Evolutionary conservation across 2,888 invertebrate genomes (phyloP), one percentile per base, ranked within the genome.

Genomic region (Lymantria dispar): DNA sequence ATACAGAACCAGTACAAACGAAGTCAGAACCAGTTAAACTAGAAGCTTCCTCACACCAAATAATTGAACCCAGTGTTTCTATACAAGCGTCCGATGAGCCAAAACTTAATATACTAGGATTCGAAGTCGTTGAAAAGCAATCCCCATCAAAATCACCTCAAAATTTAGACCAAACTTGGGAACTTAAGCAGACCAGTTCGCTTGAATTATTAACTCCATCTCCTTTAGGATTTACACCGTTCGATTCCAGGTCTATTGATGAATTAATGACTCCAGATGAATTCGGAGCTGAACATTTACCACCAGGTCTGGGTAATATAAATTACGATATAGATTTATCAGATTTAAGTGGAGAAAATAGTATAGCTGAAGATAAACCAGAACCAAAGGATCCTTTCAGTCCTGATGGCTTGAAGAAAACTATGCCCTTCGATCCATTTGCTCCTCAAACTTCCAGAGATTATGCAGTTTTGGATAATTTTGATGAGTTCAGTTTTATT

Each of bases 281-380:
- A 33, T 91, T 85, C 45, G 87, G 78, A 0, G 64, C 80, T 0
- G 92, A 92, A 8, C 92, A 93, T 52, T 81, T 93, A 36, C 88
- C 92, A 0, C 92, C 94, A 11, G 94, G 94, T 0, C 76, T 95
- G 29, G 93, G 94, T 22, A 94, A 94, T 68, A 93, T 96, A 11
- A 95, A 95, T 75, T 96, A 96, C 60, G 95, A 96, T 63, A 95
- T 95, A 50, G 95, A 95, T 76, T 85, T 95, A 52, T 95, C 95
- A 3, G 96, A 95, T 78, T 85, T 94, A 39, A 95, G 95, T 65
- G 94, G 93, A 0, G 95, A 95, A 8, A 95, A 95, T 69, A 95
- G 95, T 61, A 85, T 93, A 22, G 93, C 94, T 0, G 95, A 95
- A 8, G 90, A 89, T 31, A 92, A 75, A 53, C 62, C 46, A 11